Percentiles rank a stretch among this genome's conserved stretches.
These are phyloP conservation scores for Muntiacus muntjak DNA, from an alignment of 2,113 vertebrate species.

Conservation along the genomic window DNA sequence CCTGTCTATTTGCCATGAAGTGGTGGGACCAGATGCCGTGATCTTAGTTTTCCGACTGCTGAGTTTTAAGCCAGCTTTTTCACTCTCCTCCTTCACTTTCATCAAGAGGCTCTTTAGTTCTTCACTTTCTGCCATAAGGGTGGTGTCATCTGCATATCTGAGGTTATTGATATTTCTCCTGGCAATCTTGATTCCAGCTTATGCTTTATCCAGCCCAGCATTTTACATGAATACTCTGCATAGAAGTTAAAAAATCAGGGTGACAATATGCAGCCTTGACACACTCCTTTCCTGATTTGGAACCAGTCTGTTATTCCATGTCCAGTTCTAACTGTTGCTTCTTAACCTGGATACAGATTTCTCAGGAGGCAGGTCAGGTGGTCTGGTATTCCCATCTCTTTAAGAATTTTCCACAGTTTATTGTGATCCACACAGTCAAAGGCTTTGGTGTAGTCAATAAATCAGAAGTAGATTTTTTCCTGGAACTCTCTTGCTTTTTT, in stretches of 20 bases:
- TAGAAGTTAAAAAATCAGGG: background rate
- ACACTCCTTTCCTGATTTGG: background rate
- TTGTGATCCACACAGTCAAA: background rate
- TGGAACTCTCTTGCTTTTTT: background rate
- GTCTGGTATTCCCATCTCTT: background rate
- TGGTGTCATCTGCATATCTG: background rate
- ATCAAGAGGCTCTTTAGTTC: background rate
- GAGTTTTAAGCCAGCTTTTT: background rate
- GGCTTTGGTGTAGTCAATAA: background rate
- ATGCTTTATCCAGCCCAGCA: background rate
- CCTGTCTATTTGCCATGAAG: background rate
- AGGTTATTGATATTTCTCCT: background rate
- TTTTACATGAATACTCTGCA: background rate
- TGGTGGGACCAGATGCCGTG: background rate
- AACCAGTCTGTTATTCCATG: background rate
- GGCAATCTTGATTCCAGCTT: background rate
- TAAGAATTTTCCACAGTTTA: background rate
- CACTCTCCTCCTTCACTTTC: background rate
- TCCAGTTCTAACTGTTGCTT: background rate
- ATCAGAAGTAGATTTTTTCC: background rate
- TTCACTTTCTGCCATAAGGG: background rate
- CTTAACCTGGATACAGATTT: background rate
- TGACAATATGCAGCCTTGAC: background rate
- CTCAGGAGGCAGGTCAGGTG: background rate
- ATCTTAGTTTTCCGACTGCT: background rate